Percentiles rank a stretch among this genome's conserved stretches.
Evolutionary conservation across 2,113 vertebrate species (phyloP).

Genomic region (Eonycteris spelaea): DNA sequence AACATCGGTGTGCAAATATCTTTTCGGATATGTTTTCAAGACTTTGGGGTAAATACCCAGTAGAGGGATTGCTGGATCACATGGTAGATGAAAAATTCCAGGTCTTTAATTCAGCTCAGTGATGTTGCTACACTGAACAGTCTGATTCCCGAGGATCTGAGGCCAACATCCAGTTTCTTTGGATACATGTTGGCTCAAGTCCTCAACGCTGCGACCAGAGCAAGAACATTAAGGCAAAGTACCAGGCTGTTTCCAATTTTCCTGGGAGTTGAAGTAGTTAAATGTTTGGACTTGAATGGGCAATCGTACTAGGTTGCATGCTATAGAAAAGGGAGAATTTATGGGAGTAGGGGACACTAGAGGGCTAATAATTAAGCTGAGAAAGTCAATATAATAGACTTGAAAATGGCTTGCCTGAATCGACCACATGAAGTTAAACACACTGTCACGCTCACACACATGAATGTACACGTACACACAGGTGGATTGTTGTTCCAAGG

Average conservation of each 20-base stretch:
- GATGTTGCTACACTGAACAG: neutral
- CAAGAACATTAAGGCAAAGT: neutral
- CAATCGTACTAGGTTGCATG: neutral
- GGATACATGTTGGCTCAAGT: neutral
- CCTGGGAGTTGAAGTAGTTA: neutral
- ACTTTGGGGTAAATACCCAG: too few species aligned
- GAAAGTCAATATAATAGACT: neutral
- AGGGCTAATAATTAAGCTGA: neutral
- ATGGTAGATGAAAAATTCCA: neutral
- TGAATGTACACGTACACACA: fast-evolving
- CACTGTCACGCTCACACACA: neutral
- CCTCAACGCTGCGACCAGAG: neutral
- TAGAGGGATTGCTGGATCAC: too few species aligned
- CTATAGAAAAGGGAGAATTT: neutral
- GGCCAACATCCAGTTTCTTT: neutral
- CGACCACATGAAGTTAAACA: neutral
- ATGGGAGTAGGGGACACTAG: neutral
- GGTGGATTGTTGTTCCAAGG: neutral
- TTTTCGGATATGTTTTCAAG: too few species aligned
- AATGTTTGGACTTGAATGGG: neutral
- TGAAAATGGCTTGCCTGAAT: neutral
- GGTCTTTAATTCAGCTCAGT: neutral
- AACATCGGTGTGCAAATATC: too few species aligned
- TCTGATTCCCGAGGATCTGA: neutral
- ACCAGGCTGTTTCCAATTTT: neutral